Conservation (phyloP, 2,113 vertebrate species). For the Megaceryle maxima region DNA sequence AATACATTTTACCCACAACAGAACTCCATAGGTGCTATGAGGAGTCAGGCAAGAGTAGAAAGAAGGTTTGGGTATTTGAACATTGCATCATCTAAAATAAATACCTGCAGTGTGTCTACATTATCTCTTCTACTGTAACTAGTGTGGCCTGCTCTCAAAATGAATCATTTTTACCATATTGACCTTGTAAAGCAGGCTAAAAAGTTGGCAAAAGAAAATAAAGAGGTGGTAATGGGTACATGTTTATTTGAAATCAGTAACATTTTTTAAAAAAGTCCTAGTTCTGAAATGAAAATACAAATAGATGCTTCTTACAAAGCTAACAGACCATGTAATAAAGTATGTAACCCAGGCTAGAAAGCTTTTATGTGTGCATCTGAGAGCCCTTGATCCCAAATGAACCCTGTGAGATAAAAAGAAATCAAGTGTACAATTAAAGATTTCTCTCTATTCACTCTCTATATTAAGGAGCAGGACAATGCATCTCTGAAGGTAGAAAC, state of each 20-base stretch:
- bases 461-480: background rate
- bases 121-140: background rate
- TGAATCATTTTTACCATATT: background rate
- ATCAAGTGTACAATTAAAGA: background rate
- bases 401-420: background rate
- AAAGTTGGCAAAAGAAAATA: background rate
- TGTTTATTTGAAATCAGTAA: background rate
- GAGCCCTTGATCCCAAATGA: background rate
- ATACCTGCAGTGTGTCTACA: background rate
- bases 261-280: no score
- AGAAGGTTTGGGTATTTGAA: background rate
- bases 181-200: background rate
- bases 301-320: background rate
- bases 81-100: background rate
- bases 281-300: background rate
- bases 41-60: background rate
- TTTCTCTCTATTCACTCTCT: background rate
- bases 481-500: background rate
- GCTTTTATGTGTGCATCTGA: background rate
- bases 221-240: background rate
- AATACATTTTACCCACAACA: background rate
- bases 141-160: background rate
- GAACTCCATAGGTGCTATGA: background rate
- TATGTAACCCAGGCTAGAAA: background rate
- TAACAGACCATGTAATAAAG: background rate